Conservation (phyloP, 2,797 vertebrate species). For the Cirrhinus molitorella region DNA sequence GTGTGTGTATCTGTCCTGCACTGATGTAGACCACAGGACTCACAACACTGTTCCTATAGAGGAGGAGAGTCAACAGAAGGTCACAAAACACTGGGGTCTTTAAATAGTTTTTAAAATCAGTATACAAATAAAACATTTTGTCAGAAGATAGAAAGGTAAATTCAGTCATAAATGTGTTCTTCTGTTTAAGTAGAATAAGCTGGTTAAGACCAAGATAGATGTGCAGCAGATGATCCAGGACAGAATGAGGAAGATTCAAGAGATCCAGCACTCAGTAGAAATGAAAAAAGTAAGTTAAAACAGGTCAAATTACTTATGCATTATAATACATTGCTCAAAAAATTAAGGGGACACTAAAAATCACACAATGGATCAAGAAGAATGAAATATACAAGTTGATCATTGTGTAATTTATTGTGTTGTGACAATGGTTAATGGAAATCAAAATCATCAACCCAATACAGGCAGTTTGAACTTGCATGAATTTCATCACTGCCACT, state of each 20-base stretch:
- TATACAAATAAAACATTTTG: background rate
- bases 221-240: background rate
- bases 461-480: no score
- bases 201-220: background rate
- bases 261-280: background rate
- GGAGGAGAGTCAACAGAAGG: background rate
- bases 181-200: background rate
- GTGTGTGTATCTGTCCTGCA: background rate
- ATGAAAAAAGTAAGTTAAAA: background rate
- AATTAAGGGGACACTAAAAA: background rate
- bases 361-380: background rate
- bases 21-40: background rate
- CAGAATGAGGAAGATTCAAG: background rate
- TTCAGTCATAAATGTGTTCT: background rate
- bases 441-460: background rate
- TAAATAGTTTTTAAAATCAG: no score
- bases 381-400: background rate
- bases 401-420: background rate
- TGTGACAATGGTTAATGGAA: background rate
- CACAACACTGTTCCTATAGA: background rate
- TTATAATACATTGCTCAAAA: background rate
- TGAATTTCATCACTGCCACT: no score
- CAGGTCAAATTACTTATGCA: background rate
- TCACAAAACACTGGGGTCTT: background rate
- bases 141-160: background rate